phyloP scores from a whole-genome alignment of 2,113 vertebrate genomes.

The Promerops cafer region DNA sequence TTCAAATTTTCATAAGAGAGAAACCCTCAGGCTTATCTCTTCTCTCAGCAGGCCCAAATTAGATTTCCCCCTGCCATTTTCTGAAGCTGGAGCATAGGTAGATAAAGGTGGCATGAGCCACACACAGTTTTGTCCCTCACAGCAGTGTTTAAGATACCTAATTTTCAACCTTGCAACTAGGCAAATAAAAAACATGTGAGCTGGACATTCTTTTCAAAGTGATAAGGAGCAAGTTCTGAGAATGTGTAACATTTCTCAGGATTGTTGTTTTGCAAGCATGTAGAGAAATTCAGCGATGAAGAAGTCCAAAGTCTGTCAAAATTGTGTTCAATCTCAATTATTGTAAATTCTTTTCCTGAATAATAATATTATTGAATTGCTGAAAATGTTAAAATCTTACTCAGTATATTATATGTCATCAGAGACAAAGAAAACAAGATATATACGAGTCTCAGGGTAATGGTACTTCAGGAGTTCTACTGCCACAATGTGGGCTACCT shows the following conservation, averaged over 20 bases:
- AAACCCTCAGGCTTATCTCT: neutral
- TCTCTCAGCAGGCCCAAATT: neutral
- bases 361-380: neutral
- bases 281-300: neutral
- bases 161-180: neutral
- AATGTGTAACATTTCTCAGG: neutral
- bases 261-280: neutral
- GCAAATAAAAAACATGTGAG: neutral
- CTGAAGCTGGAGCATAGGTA: rapidly evolving
- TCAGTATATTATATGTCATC: rapidly evolving
- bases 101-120: neutral
- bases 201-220: neutral
- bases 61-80: rapidly evolving
- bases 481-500: rapidly evolving
- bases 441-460: neutral
- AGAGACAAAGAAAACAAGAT: neutral
- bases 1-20: neutral
- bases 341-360: neutral
- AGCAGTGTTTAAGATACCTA: neutral
- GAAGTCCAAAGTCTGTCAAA: neutral
- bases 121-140: neutral
- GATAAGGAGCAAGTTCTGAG: neutral
- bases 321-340: neutral
- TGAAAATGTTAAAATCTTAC: neutral
- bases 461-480: neutral